phyloP scores from a whole-genome alignment of 2,797 vertebrate genomes.

The Neoniphon sammara region DNA sequence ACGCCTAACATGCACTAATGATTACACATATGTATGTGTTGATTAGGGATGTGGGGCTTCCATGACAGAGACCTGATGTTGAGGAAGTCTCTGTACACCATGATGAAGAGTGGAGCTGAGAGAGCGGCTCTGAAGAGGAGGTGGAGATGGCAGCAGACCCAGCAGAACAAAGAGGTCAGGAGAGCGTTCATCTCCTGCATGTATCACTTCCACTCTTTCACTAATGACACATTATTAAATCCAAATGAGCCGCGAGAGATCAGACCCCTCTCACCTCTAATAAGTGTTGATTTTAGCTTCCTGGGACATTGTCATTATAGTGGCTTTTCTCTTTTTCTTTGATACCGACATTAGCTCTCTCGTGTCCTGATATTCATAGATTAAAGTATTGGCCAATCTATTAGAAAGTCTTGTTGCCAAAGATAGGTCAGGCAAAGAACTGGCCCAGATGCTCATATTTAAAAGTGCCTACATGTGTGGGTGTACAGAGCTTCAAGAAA shows the following conservation, averaged over 20 bases:
- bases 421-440: conserved; percentile 64
- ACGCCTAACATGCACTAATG: not conserved
- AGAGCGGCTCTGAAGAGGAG: conserved; percentile 94
- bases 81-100: conserved; percentile 95
- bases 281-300: conserved; percentile 32
- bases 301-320: conserved; percentile 31
- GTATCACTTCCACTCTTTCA: conserved; percentile 24
- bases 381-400: conserved; percentile 61
- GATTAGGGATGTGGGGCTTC: conserved; percentile 98
- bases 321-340: conserved; percentile 6
- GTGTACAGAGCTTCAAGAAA: conserved; percentile 15
- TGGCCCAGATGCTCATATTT: conserved; percentile 66
- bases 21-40: conserved; percentile 47
- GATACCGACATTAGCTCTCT: conserved; percentile 38
- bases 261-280: not conserved
- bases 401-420: conserved; percentile 63
- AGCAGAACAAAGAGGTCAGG: conserved; percentile 98
- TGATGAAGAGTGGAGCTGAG: conserved; percentile 97
- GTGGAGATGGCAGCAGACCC: conserved; percentile 99
- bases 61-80: conserved; percentile 97
- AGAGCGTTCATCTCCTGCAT: conserved; percentile 16
- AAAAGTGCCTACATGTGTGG: not conserved
- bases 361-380: conserved; percentile 50
- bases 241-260: not conserved
- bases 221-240: conserved; percentile 12